A percentile compares a stretch with the other conserved stretches of the same genome.
phyloP scores from a whole-genome alignment of 2,113 vertebrate species.

The Pteropus alecto region DNA sequence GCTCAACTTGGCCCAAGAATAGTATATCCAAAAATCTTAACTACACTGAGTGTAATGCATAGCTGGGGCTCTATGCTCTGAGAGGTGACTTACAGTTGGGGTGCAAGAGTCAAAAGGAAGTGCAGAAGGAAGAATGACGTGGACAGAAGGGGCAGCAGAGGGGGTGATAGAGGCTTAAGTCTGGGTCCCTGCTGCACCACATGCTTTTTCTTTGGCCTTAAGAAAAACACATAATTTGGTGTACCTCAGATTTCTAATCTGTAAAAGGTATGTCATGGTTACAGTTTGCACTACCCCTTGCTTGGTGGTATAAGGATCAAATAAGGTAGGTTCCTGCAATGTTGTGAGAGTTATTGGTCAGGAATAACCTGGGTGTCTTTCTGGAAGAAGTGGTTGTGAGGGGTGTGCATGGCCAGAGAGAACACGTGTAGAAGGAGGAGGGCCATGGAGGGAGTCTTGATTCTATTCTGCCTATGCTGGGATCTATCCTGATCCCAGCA shows the following conservation, averaged over 20 bases:
- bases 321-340: not conserved
- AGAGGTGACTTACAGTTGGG: not conserved
- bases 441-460: rapidly evolving
- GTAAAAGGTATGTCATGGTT: not conserved
- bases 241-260: not conserved
- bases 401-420: too few relatives aligned
- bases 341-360: not conserved
- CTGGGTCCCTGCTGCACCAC: not conserved
- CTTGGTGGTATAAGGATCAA: not conserved
- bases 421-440: not conserved
- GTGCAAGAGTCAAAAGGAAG: too few relatives aligned
- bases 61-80: not conserved
- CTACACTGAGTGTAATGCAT: not conserved
- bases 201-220: not conserved
- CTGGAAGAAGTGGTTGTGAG: not conserved
- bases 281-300: not conserved
- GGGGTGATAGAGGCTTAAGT: not conserved
- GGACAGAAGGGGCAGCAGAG: not conserved
- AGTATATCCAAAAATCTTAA: not conserved
- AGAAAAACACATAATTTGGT: not conserved
- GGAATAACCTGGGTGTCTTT: not conserved
- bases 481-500: not conserved
- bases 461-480: not conserved
- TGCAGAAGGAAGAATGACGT: not conserved
- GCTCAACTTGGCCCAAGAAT: not conserved